These are phyloP conservation scores for Ochotona curzoniae DNA, from an alignment of 2,113 vertebrate species.

Conservation along the genomic window DNA sequence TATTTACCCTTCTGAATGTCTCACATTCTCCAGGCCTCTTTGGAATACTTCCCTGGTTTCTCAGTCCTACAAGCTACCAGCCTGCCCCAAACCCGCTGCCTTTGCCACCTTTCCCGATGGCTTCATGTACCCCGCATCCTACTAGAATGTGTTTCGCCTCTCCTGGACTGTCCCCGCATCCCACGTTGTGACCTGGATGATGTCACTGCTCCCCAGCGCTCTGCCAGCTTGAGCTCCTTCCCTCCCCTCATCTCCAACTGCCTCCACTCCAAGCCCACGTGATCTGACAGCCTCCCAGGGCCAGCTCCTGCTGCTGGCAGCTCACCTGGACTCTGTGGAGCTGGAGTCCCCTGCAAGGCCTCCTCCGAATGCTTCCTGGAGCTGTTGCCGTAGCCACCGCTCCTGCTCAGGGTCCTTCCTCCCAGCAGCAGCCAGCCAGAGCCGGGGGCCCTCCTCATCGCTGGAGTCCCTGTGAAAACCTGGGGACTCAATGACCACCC, in stretches of 20 bases:
- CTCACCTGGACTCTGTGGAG: slow-evolving; percentile 18
- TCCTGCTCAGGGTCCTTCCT: not conserved
- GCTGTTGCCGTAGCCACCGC: not conserved
- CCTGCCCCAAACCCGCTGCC: not conserved
- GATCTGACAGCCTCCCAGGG: not conserved
- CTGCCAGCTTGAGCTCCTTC: no score
- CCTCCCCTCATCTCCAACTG: no score
- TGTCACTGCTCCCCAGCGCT: not conserved
- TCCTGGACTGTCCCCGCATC: rapidly evolving
- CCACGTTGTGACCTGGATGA: not conserved
- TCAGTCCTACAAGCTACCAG: not conserved
- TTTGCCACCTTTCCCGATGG: not conserved
- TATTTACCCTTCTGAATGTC: not conserved
- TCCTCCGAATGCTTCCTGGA: not conserved
- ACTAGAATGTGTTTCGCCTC: not conserved
- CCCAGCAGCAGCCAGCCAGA: slow-evolving; percentile 70
- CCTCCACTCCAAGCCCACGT: not conserved
- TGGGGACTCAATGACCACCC: not conserved
- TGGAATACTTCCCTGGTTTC: not conserved
- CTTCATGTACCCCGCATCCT: not conserved
- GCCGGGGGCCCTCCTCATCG: slow-evolving; percentile 85
- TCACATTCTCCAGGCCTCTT: slow-evolving; percentile 6
- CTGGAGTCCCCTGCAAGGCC: not conserved
- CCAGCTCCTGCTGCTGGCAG: not conserved
- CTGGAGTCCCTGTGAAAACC: slow-evolving; percentile 89